Evolutionary conservation across 2,888 invertebrate species (phyloP), one percentile per base, ranked within the genome.

Genomic region (Luperina nickerlii): DNA sequence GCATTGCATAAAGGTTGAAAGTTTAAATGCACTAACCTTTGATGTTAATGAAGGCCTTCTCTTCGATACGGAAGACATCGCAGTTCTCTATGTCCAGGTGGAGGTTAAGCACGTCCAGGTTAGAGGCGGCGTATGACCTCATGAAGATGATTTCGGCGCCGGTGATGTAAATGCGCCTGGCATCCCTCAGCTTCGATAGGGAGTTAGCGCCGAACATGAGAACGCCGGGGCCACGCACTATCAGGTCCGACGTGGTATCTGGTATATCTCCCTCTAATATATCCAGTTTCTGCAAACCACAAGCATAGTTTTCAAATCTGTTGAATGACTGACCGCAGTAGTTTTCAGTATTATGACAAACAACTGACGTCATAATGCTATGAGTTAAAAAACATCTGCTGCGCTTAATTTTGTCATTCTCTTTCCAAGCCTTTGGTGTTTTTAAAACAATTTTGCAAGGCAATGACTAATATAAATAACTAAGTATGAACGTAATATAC

Each of bases 1-100:
- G 76, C 73, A 82, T 78, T 72, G 83, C 83, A 85, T 65, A 79
- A 71, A 76, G 62, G 75, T 65, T 45, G 72, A 51, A 32, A n/a
- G 15, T 54, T 38, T 60, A 18, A 60, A 51, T 69, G 48, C 68
- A 82, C 82, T 84, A 91, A 97, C 97, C 97, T 94, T 97, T 97
- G 79, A 97, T 97, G 83, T 97, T 97, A 89, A 96, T 97, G 92
- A 98, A 98, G 42, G 98, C 97, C 83, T 96, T 97, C 85, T 97
- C 97, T 93, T 98, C 98, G 78, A 98, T 95, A 27, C 97, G 94
- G 69, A 98, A 95, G 74, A 96, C 93, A 88, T 97, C 97, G 93
- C 98, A 98, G 89, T 97, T 96, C 81, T 97, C 95, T 71, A 98
- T 97, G 89, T 98, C 97, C 80, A 98, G 94, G 79, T 97, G 96